Base-by-base conservation (phyloP, 2,113 vertebrate species). In the Glareola pratincola region DNA sequence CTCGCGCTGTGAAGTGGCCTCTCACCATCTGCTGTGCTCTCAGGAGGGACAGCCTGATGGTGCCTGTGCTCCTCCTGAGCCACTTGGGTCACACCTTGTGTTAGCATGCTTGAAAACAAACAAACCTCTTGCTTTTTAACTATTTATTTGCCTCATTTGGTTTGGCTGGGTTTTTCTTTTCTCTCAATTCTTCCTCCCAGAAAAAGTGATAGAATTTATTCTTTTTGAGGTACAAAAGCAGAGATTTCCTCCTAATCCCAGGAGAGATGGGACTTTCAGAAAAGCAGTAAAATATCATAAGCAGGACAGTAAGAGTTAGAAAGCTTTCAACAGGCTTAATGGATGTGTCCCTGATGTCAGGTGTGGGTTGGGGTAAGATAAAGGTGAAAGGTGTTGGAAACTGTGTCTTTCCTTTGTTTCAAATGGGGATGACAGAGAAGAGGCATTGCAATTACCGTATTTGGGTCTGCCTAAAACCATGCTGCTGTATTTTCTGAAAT, bases 401-500 rank as follows among this genome's bases (percentile, higher is more conserved):
- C 30, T 0, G 0, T 12, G 41, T 36, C 3, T 1, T 21, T 85
- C 81, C 23, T 78, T 59, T 69, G n/a, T 76, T 87, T 92, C 3
- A 0, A 24, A 16, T 0, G 2, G 21, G 34, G 45, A n/a, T 15
- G 71, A 51, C 0, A 12, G 51, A 53, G 74, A 36, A 59, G 36
- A 43, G 50, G 27, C 68, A 43, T 10, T 20, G 48, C 39, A 30
- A 10, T 88, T 14, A 6, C 92, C 77, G 18, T 96, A 88, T 96
- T 96, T 94, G 94, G 94, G 48, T 66, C 90, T 96, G 93, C 39
- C 56, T 19, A 4, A 66, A 88, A 13, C 7, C 60, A 29, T 0
- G 34, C 69, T 53, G 86, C 76, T 91, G 56, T 47, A 13, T 91
- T 89, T 94, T 87, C 84, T 93, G 93, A 82, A 90, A 78, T 68